These are phyloP conservation scores for Iguana delicatissima DNA, from an alignment of 2,797 vertebrate genomes.

Conservation along the genomic window DNA sequence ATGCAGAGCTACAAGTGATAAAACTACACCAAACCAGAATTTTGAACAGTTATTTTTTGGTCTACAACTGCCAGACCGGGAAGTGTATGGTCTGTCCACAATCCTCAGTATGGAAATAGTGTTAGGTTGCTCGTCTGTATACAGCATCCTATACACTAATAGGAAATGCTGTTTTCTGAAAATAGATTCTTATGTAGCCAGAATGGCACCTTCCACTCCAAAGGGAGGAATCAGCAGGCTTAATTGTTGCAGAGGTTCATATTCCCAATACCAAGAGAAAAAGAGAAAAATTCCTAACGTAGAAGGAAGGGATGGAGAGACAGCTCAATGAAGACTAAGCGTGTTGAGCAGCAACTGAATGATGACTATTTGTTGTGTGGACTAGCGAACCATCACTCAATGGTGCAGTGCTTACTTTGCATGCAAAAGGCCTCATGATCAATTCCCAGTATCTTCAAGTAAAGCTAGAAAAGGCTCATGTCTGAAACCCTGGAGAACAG, in stretches of 20 bases:
- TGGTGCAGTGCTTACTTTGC: background rate
- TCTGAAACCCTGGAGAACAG: background rate
- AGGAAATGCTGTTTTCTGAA: background rate
- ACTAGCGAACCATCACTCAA: background rate
- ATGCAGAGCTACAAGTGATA: background rate
- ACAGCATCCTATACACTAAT: background rate
- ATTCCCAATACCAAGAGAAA: too few species aligned
- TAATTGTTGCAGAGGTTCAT: too few species aligned
- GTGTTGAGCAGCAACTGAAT: background rate
- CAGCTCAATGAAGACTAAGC: background rate
- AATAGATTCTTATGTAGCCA: background rate
- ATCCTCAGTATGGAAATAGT: background rate
- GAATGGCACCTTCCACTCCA: background rate
- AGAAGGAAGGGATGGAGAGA: background rate
- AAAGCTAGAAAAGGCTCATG: background rate
- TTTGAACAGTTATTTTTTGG: too few species aligned
- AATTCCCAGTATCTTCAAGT: background rate
- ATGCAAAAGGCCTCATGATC: background rate
- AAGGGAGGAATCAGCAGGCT: background rate
- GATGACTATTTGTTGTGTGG: background rate
- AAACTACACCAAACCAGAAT: too few species aligned
- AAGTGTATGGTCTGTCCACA: background rate
- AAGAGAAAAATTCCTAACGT: background rate
- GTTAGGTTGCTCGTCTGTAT: background rate
- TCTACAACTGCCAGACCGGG: too few species aligned